A percentile compares a stretch with the other conserved stretches of the same genome.
These are phyloP conservation scores for Lasiommata megera DNA, from an alignment of 2,888 invertebrate species.

Conservation along the genomic window DNA sequence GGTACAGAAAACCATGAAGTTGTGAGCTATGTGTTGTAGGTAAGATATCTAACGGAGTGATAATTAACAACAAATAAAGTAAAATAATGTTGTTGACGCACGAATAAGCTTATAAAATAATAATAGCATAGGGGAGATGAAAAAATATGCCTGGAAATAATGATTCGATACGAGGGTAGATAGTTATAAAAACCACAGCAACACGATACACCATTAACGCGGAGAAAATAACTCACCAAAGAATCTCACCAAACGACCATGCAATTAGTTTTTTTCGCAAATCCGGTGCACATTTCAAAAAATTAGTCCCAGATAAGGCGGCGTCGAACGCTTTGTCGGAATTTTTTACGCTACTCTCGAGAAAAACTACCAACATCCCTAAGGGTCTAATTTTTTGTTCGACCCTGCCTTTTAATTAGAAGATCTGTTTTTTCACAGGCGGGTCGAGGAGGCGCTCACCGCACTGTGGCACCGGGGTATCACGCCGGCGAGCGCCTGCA, in stretches of 20 bases:
- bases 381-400: conserved; percentile 61
- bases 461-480: conserved; percentile 30
- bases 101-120: not conserved
- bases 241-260: conserved; percentile 24
- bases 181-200: conserved; percentile 16
- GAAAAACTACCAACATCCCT: conserved; percentile 61
- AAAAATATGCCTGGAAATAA: conserved; percentile 3
- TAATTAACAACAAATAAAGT: too few species aligned
- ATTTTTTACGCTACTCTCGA: conserved; percentile 55
- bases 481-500: conserved; percentile 26
- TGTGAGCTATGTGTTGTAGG: too few species aligned
- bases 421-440: conserved; percentile 38
- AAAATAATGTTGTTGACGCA: not conserved
- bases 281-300: conserved; percentile 53
- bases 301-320: conserved; percentile 58
- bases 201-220: conserved; percentile 17
- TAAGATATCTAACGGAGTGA: too few species aligned
- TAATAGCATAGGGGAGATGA: not conserved
- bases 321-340: conserved; percentile 65
- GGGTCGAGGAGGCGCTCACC: conserved; percentile 20
- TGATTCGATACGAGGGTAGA: conserved; percentile 24
- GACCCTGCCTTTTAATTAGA: conserved; percentile 72
- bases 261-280: conserved; percentile 51
- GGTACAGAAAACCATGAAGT: too few species aligned
- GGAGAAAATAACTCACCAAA: conserved; percentile 25